Evolutionary conservation across 2,888 invertebrate species (phyloP), one percentile per base, ranked within the genome.

Genomic region (Kuschelorhynchus macadamiae): DNA sequence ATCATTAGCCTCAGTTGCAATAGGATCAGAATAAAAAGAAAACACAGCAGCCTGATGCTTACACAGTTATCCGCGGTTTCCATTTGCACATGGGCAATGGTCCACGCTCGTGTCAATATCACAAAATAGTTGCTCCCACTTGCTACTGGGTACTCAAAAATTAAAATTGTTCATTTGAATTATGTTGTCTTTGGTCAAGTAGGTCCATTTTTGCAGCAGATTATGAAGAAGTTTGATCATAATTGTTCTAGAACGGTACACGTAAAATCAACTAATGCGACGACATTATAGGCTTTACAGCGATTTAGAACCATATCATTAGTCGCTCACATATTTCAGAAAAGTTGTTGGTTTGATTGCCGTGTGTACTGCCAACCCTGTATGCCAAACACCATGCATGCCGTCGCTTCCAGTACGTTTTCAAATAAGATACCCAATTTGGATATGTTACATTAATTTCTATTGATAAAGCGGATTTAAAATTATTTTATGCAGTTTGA

Each of bases 21-120:
- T 14, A 14, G 39, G 12, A 9, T 39, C 39, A 14, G 16, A 39
- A 39, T 39, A 39, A 39, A 14, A 14, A n/a, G 9, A 39, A 39
- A 39, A 39, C n/a, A 12, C 20, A 20, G 46, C 46, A 46, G 46
- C 20, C 20, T 46, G 46, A 20, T 46, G 46, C 18, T 46, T 46
- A 46, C 46, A 46, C n/a, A 46, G 14, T 18, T 16, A 8, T 46
- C 46, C 4, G 20, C 4, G 39, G 39, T 14, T 39, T n/a, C 39
- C 39, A 39, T 4, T 14, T 39, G 12, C 39, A 14, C 39, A 2
- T 39, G 16, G 3, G 5, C 16, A 14, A 25, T 25, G 25, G 4
- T 7, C 25, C 3, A 25, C 7, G 25, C 14, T 39, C 14, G n/a
- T 46, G 46, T 46, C 17, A 16, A 46, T 20, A 18, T 46, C 46